Conservation (phyloP, 1,140 invertebrate genomes). For the Portunus trituberculatus region DNA sequence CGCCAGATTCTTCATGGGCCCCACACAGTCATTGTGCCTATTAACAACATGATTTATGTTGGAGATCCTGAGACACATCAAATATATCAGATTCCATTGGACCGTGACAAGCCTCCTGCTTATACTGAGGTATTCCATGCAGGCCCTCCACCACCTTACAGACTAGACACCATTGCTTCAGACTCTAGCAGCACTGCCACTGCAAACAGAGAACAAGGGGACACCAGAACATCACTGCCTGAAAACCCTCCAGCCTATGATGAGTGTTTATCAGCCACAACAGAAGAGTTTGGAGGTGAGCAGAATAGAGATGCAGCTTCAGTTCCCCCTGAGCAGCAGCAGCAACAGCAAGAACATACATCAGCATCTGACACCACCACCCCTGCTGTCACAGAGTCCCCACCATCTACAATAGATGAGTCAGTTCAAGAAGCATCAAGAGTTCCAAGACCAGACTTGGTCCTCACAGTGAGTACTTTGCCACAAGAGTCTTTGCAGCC, state of each 20-base stretch:
- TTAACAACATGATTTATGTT: slow-evolving; percentile 70
- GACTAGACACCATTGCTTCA: not conserved
- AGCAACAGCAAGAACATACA: not conserved
- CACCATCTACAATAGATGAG: not conserved
- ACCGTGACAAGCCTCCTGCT: slow-evolving; percentile 64
- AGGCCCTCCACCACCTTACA: slow-evolving; percentile 64
- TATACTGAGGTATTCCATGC: slow-evolving; percentile 53
- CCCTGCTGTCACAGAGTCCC: not conserved
- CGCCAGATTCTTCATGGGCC: slow-evolving; percentile 22
- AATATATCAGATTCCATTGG: slow-evolving; percentile 65
- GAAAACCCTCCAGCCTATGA: slow-evolving; percentile 67
- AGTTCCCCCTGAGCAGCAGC: not conserved
- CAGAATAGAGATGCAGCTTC: not conserved
- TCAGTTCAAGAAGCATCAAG: not conserved
- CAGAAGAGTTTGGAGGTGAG: not conserved
- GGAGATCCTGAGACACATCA: slow-evolving; percentile 64
- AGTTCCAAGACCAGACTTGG: not conserved
- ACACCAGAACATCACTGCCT: slow-evolving; percentile 17
- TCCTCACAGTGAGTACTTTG: not conserved
- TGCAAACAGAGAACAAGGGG: not conserved
- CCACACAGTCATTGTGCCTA: slow-evolving; percentile 64
- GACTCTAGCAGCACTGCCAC: not conserved
- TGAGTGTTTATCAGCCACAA: slow-evolving; percentile 34
- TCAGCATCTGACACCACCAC: not conserved
- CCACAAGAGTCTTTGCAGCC: not conserved